A percentile compares a stretch with the other conserved stretches of the same genome.
Evolutionary conservation across 2,113 vertebrate species (phyloP).

Genomic region (Melanotaenia duboulayi): DNA sequence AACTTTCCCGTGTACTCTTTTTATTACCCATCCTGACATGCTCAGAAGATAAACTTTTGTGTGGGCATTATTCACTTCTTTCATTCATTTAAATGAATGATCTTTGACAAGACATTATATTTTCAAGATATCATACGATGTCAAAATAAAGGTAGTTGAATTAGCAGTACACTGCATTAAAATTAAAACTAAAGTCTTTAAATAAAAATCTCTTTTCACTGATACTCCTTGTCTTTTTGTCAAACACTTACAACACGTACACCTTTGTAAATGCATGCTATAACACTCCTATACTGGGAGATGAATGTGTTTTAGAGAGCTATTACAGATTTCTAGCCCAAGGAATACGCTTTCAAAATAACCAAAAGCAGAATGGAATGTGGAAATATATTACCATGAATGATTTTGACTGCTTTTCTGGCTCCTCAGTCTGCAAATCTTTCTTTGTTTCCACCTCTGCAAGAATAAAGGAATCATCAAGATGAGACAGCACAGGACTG

Average conservation of each 20-base stretch:
- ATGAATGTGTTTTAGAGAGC: background rate
- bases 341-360: conserved; percentile 1
- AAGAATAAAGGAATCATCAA: conserved; percentile 40
- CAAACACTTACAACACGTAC: conserved; percentile 8
- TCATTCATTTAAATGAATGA: background rate
- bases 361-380: conserved; percentile 14
- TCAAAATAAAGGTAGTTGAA: too few relatives aligned
- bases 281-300: background rate
- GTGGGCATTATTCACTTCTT: background rate
- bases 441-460: conserved; percentile 24
- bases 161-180: background rate
- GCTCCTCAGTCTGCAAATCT: conserved; percentile 27
- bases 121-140: too few relatives aligned
- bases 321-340: conserved; percentile 4
- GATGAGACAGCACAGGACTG: conserved; percentile 23
- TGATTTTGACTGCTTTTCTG: conserved; percentile 49
- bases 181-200: too few relatives aligned
- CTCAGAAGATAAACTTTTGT: conserved; percentile 8
- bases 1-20: conserved; percentile 13
- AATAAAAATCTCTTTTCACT: conserved; percentile 20
- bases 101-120: too few relatives aligned
- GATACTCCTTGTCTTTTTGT: background rate
- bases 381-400: conserved; percentile 62
- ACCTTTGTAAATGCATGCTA: background rate
- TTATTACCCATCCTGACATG: conserved; percentile 6